Conservation (phyloP, 2,888 invertebrate genomes). For the Rhopalosiphum nymphaeae region DNA sequence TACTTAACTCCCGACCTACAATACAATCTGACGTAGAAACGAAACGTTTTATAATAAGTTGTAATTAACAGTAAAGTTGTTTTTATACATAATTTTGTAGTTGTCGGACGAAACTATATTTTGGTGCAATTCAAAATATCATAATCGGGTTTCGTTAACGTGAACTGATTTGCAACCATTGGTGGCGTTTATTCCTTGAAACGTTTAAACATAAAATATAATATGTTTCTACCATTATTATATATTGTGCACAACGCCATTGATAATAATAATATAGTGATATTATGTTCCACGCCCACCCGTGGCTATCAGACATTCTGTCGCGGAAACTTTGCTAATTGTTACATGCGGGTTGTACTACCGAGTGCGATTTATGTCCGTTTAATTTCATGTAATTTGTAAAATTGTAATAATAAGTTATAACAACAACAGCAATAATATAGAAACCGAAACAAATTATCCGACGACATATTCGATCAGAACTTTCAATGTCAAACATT, state of each 20-base stretch:
- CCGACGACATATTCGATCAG: neutral
- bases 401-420: neutral
- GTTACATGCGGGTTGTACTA: neutral
- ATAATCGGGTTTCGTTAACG: neutral
- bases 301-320: neutral
- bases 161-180: neutral
- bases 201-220: neutral
- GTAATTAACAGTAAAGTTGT: neutral
- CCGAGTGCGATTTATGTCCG: slow-evolving; percentile 8
- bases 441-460: neutral
- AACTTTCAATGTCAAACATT: neutral
- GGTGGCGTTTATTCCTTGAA: neutral
- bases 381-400: neutral
- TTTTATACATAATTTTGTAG: neutral
- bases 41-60: neutral
- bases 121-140: neutral
- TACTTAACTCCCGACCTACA: neutral
- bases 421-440: neutral
- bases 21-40: neutral
- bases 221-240: neutral
- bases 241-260: neutral
- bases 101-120: neutral
- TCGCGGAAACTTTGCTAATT: slow-evolving; percentile 11
- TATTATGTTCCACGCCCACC: neutral
- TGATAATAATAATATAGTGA: neutral